Conservation (phyloP, 2,888 invertebrate genomes). For the Coremacera marginata region DNA sequence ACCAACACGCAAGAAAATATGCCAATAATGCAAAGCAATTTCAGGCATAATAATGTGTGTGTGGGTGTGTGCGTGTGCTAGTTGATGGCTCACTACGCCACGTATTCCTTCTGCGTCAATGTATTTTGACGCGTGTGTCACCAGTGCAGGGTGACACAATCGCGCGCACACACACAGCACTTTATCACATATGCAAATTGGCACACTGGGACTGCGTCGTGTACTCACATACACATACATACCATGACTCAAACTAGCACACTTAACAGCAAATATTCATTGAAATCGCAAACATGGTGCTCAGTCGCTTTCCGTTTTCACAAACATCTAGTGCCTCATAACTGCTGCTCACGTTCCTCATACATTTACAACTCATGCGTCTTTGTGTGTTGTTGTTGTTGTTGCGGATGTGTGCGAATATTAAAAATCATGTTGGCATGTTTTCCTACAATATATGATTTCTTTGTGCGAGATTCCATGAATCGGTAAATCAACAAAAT, state of each 20-base stretch:
- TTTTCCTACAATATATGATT: constrained; percentile 7
- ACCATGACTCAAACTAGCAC: not conserved
- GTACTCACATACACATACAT: not conserved
- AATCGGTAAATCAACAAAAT: not conserved
- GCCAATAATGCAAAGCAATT: constrained; percentile 22
- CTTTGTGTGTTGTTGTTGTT: not conserved
- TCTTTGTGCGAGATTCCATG: not conserved
- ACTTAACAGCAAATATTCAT: constrained; percentile 15
- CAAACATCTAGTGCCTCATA: not conserved
- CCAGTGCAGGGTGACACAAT: not conserved
- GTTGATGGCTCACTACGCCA: not conserved
- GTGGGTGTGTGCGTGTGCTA: not conserved
- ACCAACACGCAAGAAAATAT: not conserved
- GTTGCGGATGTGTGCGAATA: not conserved
- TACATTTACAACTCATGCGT: not conserved
- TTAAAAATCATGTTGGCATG: constrained; percentile 20
- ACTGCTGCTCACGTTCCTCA: not conserved
- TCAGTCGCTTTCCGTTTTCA: constrained; percentile 5
- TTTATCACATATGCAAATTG: constrained; percentile 25
- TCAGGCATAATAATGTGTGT: constrained; percentile 4
- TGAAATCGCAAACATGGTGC: constrained; percentile 5
- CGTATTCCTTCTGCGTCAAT: not conserved
- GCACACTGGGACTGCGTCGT: not conserved
- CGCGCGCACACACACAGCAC: not conserved
- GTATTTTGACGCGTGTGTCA: not conserved